Percentiles rank a stretch among this genome's conserved stretches.
Conservation (phyloP, 1,140 invertebrate genomes). For the Tribolium castaneum region DNA sequence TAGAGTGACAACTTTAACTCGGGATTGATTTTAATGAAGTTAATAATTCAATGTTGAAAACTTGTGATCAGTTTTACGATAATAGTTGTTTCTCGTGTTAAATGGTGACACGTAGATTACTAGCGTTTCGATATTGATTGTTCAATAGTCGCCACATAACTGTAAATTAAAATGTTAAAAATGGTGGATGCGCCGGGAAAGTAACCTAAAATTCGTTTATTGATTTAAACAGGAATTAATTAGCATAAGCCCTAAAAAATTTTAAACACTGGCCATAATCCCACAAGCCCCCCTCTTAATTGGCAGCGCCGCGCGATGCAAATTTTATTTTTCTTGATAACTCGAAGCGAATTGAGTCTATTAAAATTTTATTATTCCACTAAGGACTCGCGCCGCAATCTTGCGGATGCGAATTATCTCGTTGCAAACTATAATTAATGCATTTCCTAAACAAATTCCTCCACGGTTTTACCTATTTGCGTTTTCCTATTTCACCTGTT, state of each 20-base stretch:
- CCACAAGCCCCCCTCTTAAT: too few relatives aligned
- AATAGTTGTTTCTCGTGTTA: background rate
- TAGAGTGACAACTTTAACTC: background rate
- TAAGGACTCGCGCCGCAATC: background rate
- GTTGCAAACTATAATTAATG: background rate
- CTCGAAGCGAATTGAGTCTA: background rate
- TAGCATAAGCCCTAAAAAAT: too few relatives aligned
- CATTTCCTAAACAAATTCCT: background rate
- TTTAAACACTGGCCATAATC: too few relatives aligned
- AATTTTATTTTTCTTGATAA: background rate
- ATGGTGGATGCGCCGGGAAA: background rate
- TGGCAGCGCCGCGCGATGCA: background rate
- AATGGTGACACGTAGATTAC: background rate
- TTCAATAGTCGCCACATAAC: background rate
- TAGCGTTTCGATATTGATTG: background rate
- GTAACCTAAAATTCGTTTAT: too few relatives aligned
- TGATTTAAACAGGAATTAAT: too few relatives aligned
- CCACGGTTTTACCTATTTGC: background rate
- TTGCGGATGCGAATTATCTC: background rate
- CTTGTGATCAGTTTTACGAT: background rate
- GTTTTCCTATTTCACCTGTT: background rate
- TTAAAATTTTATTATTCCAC: background rate
- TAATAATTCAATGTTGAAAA: slow-evolving; percentile 4
- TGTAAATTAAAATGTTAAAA: background rate
- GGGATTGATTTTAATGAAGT: background rate